Evolutionary conservation across 2,888 invertebrate species (phyloP).

Genomic region (Phorcus lineatus): DNA sequence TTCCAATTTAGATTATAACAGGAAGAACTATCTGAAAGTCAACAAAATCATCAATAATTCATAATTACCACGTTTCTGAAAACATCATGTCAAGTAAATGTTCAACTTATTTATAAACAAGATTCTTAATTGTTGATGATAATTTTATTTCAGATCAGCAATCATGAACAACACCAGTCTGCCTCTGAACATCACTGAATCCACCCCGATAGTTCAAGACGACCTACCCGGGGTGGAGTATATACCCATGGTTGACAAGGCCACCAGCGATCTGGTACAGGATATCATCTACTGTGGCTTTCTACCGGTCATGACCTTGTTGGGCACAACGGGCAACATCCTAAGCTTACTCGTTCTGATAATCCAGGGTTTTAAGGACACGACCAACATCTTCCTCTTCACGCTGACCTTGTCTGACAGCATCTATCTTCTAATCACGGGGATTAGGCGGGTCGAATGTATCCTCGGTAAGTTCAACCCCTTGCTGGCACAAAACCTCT

Average conservation of each 20-base stretch:
- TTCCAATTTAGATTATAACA: too few species aligned
- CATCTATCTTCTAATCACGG: neutral
- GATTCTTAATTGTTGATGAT: too few species aligned
- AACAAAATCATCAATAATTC: too few species aligned
- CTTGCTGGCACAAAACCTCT: neutral
- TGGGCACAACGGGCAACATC: neutral
- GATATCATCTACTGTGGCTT: neutral
- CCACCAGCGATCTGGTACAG: neutral
- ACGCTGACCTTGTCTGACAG: neutral
- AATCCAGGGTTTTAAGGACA: neutral
- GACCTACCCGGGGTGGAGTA: neutral
- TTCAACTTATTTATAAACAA: too few species aligned
- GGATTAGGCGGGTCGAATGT: neutral
- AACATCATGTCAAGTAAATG: too few species aligned
- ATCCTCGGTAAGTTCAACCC: neutral
- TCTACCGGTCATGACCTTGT: neutral
- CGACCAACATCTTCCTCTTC: neutral
- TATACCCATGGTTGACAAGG: neutral
- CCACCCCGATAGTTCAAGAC: neutral
- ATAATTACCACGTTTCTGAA: too few species aligned
- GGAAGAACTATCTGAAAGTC: too few species aligned
- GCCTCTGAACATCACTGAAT: neutral
- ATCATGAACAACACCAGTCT: neutral
- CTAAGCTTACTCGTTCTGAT: neutral
- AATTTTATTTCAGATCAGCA: too few species aligned